phyloP scores from a whole-genome alignment of 2,797 vertebrate species.

The Rhadinocentrus ornatus region DNA sequence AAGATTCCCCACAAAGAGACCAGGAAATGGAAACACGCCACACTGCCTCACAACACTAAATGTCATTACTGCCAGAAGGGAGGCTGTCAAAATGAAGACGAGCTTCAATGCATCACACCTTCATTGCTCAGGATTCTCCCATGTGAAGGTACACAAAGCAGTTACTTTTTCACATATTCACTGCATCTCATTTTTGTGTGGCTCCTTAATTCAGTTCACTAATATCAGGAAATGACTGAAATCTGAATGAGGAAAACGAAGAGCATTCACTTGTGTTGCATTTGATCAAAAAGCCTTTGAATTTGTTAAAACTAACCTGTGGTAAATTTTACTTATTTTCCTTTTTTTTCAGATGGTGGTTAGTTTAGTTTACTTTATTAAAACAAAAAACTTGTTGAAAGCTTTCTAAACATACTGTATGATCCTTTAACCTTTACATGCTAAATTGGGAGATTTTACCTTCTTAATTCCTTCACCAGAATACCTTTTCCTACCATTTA shows the following conservation, averaged over 20 bases:
- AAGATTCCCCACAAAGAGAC: slow-evolving; percentile 38
- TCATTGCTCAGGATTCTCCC: slow-evolving; percentile 48
- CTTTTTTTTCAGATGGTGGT: slow-evolving; percentile 14
- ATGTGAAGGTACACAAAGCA: slow-evolving; percentile 39
- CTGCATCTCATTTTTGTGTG: slow-evolving; percentile 21
- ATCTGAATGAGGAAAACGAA: slow-evolving; percentile 48
- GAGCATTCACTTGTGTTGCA: slow-evolving; percentile 20
- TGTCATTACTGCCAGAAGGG: slow-evolving; percentile 67
- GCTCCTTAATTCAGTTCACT: slow-evolving; percentile 34
- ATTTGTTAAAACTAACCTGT: not conserved
- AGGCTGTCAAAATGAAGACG: slow-evolving; percentile 75
- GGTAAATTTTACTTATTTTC: slow-evolving; percentile 28
- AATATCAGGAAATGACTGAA: slow-evolving; percentile 62
- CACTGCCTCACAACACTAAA: slow-evolving; percentile 73
- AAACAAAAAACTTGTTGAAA: too few species aligned
- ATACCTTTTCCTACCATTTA: slow-evolving; percentile 22
- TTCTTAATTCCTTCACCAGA: slow-evolving; percentile 22
- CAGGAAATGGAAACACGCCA: slow-evolving; percentile 67
- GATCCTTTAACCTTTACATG: too few species aligned
- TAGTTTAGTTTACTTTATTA: slow-evolving; percentile 43
- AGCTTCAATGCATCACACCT: slow-evolving; percentile 56
- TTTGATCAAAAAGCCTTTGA: slow-evolving; percentile 28
- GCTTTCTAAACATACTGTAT: too few species aligned
- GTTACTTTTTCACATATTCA: slow-evolving; percentile 23
- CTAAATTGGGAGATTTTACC: too few species aligned